These are phyloP conservation scores for Blastomussa wellsi DNA, from an alignment of 92 coral and sea anemone species.

Conservation along the genomic window DNA sequence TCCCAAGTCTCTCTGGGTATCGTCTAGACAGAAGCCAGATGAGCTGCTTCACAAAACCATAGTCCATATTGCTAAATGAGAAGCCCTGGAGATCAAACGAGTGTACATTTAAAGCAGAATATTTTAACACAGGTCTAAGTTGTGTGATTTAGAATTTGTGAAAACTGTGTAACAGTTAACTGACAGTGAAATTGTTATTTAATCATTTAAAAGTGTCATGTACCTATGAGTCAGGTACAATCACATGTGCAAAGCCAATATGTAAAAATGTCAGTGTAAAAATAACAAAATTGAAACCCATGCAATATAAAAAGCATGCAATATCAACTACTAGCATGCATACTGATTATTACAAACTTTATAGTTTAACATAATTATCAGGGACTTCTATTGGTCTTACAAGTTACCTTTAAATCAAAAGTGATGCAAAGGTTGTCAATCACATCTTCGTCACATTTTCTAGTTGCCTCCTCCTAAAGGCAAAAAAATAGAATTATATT, in stretches of 20 bases:
- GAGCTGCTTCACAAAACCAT: conserved; percentile 92
- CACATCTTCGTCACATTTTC: conserved; percentile 91
- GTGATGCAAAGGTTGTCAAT: conserved; percentile 91
- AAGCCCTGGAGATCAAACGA: conserved; percentile 68
- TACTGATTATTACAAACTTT: no score
- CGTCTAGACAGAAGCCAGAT: conserved; percentile 94
- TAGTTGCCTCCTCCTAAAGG: conserved; percentile 83
- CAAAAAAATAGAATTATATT: background rate
- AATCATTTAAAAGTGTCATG: no score
- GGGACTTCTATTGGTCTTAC: background rate
- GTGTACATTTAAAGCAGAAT: background rate
- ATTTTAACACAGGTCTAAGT: background rate
- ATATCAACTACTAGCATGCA: no score
- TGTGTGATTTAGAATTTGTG: no score
- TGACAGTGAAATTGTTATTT: no score
- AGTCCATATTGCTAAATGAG: conserved; percentile 93
- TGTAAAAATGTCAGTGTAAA: no score
- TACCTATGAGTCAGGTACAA: no score
- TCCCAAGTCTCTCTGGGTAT: conserved; percentile 93
- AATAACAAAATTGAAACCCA: no score
- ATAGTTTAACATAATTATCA: background rate
- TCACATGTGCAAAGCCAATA: no score
- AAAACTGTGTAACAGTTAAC: no score
- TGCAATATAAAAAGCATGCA: no score
- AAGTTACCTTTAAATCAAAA: conserved; percentile 88